Conservation (phyloP, 2,797 vertebrate genomes). For the Gadopsis bispinosus region DNA sequence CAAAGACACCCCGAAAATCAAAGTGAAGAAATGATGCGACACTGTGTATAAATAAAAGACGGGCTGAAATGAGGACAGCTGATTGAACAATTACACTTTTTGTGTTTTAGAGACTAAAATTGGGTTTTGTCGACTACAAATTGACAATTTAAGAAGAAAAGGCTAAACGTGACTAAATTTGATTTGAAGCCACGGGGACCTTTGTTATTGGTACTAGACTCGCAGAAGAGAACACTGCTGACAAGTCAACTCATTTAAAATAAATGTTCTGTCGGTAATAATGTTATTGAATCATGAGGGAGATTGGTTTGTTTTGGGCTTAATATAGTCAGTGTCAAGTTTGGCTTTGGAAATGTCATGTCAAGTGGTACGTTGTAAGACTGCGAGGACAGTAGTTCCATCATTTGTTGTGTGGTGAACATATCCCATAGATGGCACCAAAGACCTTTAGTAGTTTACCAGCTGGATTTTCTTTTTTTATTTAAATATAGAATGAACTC, state of each 20-base stretch:
- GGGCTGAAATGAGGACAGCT: too few species aligned
- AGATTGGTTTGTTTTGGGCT: not conserved
- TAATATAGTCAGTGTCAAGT: not conserved
- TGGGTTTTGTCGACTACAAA: not conserved
- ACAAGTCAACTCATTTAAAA: not conserved
- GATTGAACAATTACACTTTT: not conserved
- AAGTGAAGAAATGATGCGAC: too few species aligned
- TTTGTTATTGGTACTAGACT: not conserved
- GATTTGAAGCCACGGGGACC: not conserved
- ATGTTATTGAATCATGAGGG: not conserved
- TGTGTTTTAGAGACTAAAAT: not conserved
- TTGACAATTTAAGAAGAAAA: not conserved
- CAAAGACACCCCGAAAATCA: too few species aligned
- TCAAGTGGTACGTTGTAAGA: not conserved
- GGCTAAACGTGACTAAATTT: not conserved
- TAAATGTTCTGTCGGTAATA: not conserved
- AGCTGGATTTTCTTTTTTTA: too few species aligned
- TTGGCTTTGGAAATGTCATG: not conserved
- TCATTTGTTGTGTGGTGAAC: not conserved
- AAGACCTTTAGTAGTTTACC: constrained; percentile 4
- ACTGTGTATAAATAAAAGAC: not conserved
- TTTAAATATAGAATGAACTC: not conserved
- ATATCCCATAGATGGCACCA: constrained; percentile 48
- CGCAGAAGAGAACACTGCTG: not conserved
- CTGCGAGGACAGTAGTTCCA: not conserved